phyloP scores from a whole-genome alignment of 2,113 vertebrate genomes.

The Paramisgurnus dabryanus region DNA sequence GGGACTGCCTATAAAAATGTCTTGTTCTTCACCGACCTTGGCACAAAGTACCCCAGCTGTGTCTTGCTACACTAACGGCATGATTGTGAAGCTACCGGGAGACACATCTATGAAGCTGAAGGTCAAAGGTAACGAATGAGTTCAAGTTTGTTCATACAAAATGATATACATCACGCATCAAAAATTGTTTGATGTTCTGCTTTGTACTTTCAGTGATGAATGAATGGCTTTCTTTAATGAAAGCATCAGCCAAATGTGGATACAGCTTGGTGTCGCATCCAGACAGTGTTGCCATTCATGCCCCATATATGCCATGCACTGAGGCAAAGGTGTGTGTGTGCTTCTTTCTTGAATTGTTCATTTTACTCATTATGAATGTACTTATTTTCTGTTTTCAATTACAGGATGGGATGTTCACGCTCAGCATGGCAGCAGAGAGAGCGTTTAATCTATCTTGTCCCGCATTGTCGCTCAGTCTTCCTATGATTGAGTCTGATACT shows the following conservation, averaged over 20 bases:
- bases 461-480: neutral
- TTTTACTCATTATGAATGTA: neutral
- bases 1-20: constrained; percentile 68
- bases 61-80: constrained; percentile 66
- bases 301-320: constrained; percentile 66
- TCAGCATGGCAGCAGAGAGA: constrained; percentile 58
- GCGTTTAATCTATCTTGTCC: constrained; percentile 38
- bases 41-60: constrained; percentile 60
- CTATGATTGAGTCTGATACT: neutral
- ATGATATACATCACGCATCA: neutral
- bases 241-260: constrained; percentile 60
- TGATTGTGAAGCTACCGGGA: constrained; percentile 65
- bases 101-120: constrained; percentile 49
- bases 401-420: constrained; percentile 69
- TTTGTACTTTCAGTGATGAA: constrained; percentile 57
- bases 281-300: constrained; percentile 63
- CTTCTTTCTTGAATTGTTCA: neutral
- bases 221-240: constrained; percentile 65
- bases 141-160: neutral
- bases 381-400: neutral
- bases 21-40: constrained; percentile 59
- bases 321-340: constrained; percentile 54
- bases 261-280: constrained; percentile 64
- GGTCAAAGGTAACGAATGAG: constrained; percentile 64
- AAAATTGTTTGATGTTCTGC: neutral